Evolutionary conservation across 1,140 invertebrate genomes (phyloP), one percentile per base, ranked within the genome.

Genomic region (Pectinophora gossypiella): DNA sequence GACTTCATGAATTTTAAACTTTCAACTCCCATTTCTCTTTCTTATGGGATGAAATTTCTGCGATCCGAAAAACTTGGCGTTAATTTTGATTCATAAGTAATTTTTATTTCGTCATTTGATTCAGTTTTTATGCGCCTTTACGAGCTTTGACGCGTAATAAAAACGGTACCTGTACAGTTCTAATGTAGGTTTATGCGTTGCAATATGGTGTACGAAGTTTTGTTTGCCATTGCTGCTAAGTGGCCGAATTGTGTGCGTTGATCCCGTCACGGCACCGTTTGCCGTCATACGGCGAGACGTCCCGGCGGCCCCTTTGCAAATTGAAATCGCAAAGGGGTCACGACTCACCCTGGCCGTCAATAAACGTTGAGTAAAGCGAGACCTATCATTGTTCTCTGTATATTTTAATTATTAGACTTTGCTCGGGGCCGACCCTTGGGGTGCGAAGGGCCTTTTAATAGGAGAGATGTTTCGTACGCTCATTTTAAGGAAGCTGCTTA

Each of bases 321-420:
- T 76, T 77, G 73, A 75, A 78, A 78, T 74, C 58, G 65, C 70
- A 71, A 77, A 75, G 75, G 75, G 69, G 74, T 75, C 59, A 63
- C 46, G 57, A 51, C 60, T 61, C 61, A 53, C 27, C 27, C 27
- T 32, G 54, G 48, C 67, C 77, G 64, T 78, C 77, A 70, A 81
- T 78, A 76, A 77, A 81, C 73, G 76, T 76, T 72, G 68, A 71
- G 64, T 51, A 68, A 68, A 76, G 70, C 66, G 69, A 76, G 61
- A 72, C 72, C 61, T 78, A 81, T 78, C 77, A 78, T 78, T 76
- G 69, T 80, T 72, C 64, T 62, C 63, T 76, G 66, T 75, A 68
- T 78, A 79, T 82, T 78, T 77, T 82, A 77, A 78, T 82, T 75
- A 79, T 77, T 73, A 74, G 59, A 71, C 60, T 68, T 54, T 46